These are phyloP conservation scores for Coleophora flavipennella DNA, from an alignment of 2,888 invertebrate genomes.

Conservation along the genomic window DNA sequence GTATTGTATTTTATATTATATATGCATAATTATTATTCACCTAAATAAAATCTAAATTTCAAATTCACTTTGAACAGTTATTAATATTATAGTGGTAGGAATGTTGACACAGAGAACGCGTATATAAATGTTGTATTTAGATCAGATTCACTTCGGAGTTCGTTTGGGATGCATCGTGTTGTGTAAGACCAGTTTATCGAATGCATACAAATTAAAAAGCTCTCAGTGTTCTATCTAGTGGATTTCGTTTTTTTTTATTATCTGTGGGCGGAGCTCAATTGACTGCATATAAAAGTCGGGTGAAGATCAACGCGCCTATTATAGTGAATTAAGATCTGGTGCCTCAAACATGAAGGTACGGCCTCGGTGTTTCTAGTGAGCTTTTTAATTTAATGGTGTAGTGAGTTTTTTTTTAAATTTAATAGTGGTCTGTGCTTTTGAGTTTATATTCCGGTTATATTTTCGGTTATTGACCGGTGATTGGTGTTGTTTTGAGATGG, in stretches of 20 bases:
- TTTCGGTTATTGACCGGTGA: too few species aligned
- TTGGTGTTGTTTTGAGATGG: too few species aligned
- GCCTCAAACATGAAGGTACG: constrained; percentile 59
- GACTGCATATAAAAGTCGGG: constrained; percentile 49
- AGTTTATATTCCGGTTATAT: too few species aligned
- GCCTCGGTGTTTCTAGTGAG: constrained; percentile 15
- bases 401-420: too few species aligned
- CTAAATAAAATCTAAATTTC: too few species aligned
- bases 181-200: constrained; percentile 16
- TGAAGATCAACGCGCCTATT: constrained; percentile 39
- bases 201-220: constrained; percentile 24
- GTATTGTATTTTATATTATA: background rate
- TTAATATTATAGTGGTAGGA: too few species aligned
- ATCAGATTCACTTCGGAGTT: too few species aligned
- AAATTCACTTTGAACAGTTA: too few species aligned
- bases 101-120: too few species aligned
- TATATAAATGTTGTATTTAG: too few species aligned
- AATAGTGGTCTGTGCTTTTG: too few species aligned
- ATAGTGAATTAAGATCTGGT: constrained; percentile 34
- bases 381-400: constrained; percentile 2
- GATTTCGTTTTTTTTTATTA: constrained; percentile 46
- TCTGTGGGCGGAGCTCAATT: constrained; percentile 48
- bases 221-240: constrained; percentile 37
- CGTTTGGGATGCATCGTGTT: constrained; percentile 11
- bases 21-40: background rate